These are phyloP conservation scores for Eristalis arbustorum DNA, from an alignment of 2,888 invertebrate genomes.

Conservation along the genomic window DNA sequence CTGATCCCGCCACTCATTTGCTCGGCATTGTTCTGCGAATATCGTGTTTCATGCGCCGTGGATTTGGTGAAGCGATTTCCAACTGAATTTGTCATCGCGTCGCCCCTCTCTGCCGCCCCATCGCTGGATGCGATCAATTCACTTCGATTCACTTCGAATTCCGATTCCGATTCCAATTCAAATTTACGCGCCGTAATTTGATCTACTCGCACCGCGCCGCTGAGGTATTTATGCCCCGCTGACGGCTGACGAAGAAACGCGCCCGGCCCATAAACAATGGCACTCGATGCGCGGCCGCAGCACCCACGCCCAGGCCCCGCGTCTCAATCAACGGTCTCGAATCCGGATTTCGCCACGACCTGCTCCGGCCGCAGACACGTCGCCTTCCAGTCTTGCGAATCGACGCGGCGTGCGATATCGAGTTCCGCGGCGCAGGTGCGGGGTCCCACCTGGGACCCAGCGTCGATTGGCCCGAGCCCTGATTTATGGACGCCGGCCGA, in stretches of 20 bases:
- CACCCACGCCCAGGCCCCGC: neutral
- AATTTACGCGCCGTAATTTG: constrained; percentile 46
- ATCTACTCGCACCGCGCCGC: constrained; percentile 16
- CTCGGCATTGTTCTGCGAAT: constrained; percentile 54
- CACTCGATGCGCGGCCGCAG: neutral
- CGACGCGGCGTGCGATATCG: neutral
- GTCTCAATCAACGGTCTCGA: neutral
- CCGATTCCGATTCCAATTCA: constrained; percentile 56
- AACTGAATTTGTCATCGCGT: constrained; percentile 18
- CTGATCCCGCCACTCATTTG: constrained; percentile 26
- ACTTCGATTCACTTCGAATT: constrained; percentile 32
- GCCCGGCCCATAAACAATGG: neutral
- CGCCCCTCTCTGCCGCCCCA: neutral
- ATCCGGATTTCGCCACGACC: neutral
- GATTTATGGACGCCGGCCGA: constrained; percentile 33
- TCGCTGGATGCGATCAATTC: constrained; percentile 15
- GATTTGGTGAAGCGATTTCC: constrained; percentile 27
- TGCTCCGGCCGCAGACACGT: neutral
- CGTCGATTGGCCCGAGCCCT: constrained; percentile 7
- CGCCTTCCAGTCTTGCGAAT: neutral
- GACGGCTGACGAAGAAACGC: neutral
- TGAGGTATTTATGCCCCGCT: constrained; percentile 34
- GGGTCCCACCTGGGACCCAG: neutral
- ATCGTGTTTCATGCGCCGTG: constrained; percentile 42
- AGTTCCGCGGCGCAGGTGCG: neutral